These are phyloP conservation scores for Actias luna DNA, from an alignment of 2,888 invertebrate species.

Conservation along the genomic window DNA sequence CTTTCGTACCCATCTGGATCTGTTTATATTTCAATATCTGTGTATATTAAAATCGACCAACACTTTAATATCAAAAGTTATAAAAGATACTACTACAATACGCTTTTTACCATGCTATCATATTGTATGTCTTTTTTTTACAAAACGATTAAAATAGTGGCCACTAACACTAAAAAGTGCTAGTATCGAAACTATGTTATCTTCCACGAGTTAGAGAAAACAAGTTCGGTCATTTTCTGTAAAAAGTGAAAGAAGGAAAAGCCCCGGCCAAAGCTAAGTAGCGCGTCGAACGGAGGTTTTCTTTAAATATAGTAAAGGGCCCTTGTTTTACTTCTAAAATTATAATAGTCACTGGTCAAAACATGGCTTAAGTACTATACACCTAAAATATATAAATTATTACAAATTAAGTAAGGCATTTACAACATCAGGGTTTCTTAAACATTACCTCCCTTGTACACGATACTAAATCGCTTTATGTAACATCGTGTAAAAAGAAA, in stretches of 20 bases:
- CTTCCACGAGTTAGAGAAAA: conserved; percentile 71
- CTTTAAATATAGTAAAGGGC: conserved; percentile 53
- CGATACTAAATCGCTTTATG: conserved; percentile 65
- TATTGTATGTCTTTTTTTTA: conserved; percentile 61
- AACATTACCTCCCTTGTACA: conserved; percentile 72
- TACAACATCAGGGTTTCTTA: conserved; percentile 80
- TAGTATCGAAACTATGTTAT: conserved; percentile 51
- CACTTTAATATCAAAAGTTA: conserved; percentile 80
- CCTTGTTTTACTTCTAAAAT: conserved; percentile 74
- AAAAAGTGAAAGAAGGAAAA: conserved; percentile 67
- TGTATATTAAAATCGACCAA: conserved; percentile 62
- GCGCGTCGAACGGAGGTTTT: conserved; percentile 66
- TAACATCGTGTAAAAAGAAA: conserved; percentile 78
- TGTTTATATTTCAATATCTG: conserved; percentile 46
- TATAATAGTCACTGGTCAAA: conserved; percentile 81
- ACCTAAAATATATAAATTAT: conserved; percentile 82
- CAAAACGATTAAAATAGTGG: conserved; percentile 67
- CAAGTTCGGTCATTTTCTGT: conserved; percentile 75
- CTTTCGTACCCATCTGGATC: conserved; percentile 76
- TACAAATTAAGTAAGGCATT: conserved; percentile 82
- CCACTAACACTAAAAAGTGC: conserved; percentile 69
- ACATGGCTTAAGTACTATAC: conserved; percentile 83
- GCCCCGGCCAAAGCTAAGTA: conserved; percentile 59
- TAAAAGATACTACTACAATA: conserved; percentile 75
- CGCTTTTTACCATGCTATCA: conserved; percentile 57